Evolutionary conservation across 2,113 vertebrate species (phyloP), one percentile per base, ranked within the genome.

Genomic region (Naja naja): DNA sequence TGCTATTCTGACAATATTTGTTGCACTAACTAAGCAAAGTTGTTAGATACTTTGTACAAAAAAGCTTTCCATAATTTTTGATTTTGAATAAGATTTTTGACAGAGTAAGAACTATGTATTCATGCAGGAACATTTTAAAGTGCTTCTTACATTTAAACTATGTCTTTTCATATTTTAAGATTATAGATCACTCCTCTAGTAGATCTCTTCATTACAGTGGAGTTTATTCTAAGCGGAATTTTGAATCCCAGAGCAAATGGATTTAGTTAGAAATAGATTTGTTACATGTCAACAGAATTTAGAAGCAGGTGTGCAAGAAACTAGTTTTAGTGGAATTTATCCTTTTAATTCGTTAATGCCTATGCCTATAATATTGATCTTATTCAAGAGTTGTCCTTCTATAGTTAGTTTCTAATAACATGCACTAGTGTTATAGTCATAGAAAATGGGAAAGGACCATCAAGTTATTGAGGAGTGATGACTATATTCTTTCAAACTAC

Each of bases 31-130:
- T 25, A 34, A 30, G 18, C 16, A 86, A 91, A 0, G 6, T 53
- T 88, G 43, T 39, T 47, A 92, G 23, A 69, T 88, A 60, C 34
- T 92, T 89, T 89, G 25, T 55, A 55, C 7, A 74, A 92, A 92
- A 1, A 69, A 88, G 18, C 25, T 81, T 89, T 8, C 16, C 5
- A 34, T 45, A 23, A 54, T 88, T 88, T 11, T 14, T 64, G 43
- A 1, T 22, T 92, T 88, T 87, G 34, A 87, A 47, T 23, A 69
- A 47, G 34, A 23, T 49, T 53, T 2, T 53, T 53, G 47, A 27
- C 52, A 20, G 12, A 45, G 14, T 74, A 23, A 92, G 25, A 54
- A 69, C 20, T 91, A 16, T 22, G n/a, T 87, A 87, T 39, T 25
- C 14, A 12, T n/a, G 34, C 18, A 60, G 45, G 43, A 87, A 4